Conservation (phyloP, 2,797 vertebrate species). For the Gallinago solitaria region DNA sequence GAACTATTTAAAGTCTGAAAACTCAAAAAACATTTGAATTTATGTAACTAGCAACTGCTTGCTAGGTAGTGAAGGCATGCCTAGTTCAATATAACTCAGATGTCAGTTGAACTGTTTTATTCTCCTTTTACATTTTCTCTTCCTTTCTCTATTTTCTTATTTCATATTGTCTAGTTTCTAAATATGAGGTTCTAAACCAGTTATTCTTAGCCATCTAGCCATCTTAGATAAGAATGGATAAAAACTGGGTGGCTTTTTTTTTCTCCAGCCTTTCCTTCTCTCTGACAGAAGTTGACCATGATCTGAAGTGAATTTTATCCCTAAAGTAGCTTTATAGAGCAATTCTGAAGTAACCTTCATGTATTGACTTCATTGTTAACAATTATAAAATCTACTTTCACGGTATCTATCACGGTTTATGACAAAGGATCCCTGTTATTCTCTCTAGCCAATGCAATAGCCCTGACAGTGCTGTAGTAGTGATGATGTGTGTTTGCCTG, state of each 20-base stretch:
- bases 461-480: neutral
- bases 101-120: neutral
- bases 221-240: neutral
- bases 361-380: conserved; percentile 50
- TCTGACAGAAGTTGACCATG: conserved; percentile 15
- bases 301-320: conserved; percentile 11
- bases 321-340: conserved; percentile 26
- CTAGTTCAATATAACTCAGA: neutral
- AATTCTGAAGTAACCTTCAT: conserved; percentile 51
- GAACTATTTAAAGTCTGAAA: neutral
- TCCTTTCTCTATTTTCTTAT: conserved; percentile 10
- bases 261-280: neutral
- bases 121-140: neutral
- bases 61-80: neutral
- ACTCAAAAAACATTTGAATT: neutral
- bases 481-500: neutral
- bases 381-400: conserved; percentile 42
- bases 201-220: conserved; percentile 13
- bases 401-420: conserved; percentile 5
- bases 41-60: neutral
- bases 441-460: neutral
- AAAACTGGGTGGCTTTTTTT: neutral
- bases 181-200: neutral
- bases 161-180: neutral
- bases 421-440: neutral